phyloP scores from a whole-genome alignment of 2,888 invertebrate genomes.

The Ernsta delagoae region DNA sequence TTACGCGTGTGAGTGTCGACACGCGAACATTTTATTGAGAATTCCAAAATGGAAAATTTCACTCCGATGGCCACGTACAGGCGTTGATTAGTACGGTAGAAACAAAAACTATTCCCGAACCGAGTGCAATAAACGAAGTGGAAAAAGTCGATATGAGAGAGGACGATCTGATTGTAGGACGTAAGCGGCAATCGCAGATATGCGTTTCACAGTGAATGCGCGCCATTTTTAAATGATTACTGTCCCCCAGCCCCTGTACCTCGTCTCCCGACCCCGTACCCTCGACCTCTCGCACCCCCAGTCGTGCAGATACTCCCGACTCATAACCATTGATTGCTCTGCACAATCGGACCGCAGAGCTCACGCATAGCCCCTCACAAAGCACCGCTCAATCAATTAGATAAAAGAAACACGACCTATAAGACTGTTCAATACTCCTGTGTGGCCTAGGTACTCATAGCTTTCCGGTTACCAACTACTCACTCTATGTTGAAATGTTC shows the following conservation, averaged over 20 bases:
- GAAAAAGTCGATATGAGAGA: slow-evolving; percentile 80
- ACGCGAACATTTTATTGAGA: slow-evolving; percentile 49
- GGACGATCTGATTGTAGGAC: slow-evolving; percentile 74
- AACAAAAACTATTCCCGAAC: slow-evolving; percentile 82
- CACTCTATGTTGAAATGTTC: not conserved
- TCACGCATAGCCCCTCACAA: slow-evolving; percentile 67
- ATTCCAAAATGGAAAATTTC: slow-evolving; percentile 52
- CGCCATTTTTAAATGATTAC: slow-evolving; percentile 75
- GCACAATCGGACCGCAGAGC: slow-evolving; percentile 64
- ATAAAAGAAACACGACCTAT: slow-evolving; percentile 68
- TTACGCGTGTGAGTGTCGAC: slow-evolving; percentile 39
- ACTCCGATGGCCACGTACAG: slow-evolving; percentile 64
- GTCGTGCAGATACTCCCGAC: slow-evolving; percentile 35
- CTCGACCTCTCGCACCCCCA: slow-evolving; percentile 33
- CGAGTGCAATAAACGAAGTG: slow-evolving; percentile 76
- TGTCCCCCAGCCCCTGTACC: slow-evolving; percentile 48
- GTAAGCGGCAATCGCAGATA: slow-evolving; percentile 77
- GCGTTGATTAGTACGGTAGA: slow-evolving; percentile 79
- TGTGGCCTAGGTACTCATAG: not conserved
- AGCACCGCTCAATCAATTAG: slow-evolving; percentile 74
- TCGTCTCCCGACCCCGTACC: slow-evolving; percentile 35
- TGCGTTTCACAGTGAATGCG: slow-evolving; percentile 74
- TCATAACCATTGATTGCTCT: slow-evolving; percentile 77
- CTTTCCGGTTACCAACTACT: not conserved
- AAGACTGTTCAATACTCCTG: slow-evolving; percentile 69